Base-by-base conservation (phyloP, 2,797 vertebrate genomes). In the Scolopax rusticola region DNA sequence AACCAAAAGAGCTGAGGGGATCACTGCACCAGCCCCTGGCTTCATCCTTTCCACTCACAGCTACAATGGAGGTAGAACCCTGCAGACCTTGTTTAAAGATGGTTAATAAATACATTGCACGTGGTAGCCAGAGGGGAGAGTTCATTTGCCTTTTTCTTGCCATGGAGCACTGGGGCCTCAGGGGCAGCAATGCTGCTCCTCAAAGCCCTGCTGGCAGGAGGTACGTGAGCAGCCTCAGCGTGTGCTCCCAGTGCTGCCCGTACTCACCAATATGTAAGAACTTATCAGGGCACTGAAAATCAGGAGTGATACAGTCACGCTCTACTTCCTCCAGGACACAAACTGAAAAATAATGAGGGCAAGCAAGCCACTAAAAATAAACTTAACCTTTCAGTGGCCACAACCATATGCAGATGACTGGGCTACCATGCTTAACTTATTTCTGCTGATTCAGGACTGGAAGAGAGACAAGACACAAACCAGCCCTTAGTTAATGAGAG, bases 311-410 rank as follows among this genome's bases (percentile, higher is more conserved):
- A 61, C 68, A 78, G 91, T 97, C 96, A 97, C 38, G 95, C 97
- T 97, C 95, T 97, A 97, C 91, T 97, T 97, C 93, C 90, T 94
- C 88, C 87, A 53, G 57, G 82, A 91, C 86, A 96, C 89, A 85
- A 92, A 94, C 92, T 87, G 84, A 87, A 93, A 96, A 95, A 94
- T 90, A 95, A 96, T 87, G 96, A 95, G 94, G 92, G 71, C 94
- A 92, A 92, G 87, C 50, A 84, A 94, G 63, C 67, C 94, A 93
- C 96, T 97, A 97, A 95, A 97, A 96, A 96, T 95, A 96, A 97
- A 95, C 64, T 95, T 97, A 97, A 96, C 95, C 95, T 96, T 87
- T 93, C 88, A 85, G 90, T 86, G 87, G 90, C 95, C 92, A 94
- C 21, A 14, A 68, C 86, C 81, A 82, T 84, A 74, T 24, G 40